Percentiles rank a stretch among this genome's conserved stretches.
These are phyloP conservation scores for Nomada ferruginata DNA, from an alignment of 2,888 invertebrate genomes.

Conservation along the genomic window DNA sequence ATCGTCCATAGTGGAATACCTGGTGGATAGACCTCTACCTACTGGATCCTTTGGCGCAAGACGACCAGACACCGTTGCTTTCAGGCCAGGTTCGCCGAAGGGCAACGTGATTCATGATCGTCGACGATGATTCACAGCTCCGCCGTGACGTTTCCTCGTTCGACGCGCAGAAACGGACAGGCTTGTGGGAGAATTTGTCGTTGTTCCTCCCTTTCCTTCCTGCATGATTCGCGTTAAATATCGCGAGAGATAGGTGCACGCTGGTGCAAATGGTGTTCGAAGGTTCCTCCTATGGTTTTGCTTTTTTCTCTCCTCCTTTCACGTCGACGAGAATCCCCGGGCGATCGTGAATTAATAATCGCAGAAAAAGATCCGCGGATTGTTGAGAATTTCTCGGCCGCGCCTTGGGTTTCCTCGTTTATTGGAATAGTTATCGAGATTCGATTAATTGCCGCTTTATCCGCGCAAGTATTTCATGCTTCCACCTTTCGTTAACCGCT, in stretches of 20 bases:
- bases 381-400: no score
- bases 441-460: no score
- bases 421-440: no score
- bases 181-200: slow-evolving; percentile 51
- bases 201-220: slow-evolving; percentile 21
- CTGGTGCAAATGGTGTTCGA: no score
- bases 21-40: slow-evolving; percentile 26
- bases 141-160: slow-evolving; percentile 64
- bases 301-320: no score
- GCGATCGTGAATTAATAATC: background rate
- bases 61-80: slow-evolving; percentile 44
- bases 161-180: slow-evolving; percentile 55
- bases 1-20: slow-evolving; percentile 35
- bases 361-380: background rate
- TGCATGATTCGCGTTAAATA: background rate
- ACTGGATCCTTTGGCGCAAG: slow-evolving; percentile 25
- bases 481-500: background rate
- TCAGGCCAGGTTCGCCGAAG: slow-evolving; percentile 57
- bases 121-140: slow-evolving; percentile 70
- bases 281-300: no score
- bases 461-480: background rate
- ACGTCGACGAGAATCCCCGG: background rate
- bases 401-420: no score
- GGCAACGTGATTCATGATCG: slow-evolving; percentile 74
- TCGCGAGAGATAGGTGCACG: no score